These are phyloP conservation scores for Geothlypis trichas DNA, from an alignment of 2,113 vertebrate genomes.

Conservation along the genomic window DNA sequence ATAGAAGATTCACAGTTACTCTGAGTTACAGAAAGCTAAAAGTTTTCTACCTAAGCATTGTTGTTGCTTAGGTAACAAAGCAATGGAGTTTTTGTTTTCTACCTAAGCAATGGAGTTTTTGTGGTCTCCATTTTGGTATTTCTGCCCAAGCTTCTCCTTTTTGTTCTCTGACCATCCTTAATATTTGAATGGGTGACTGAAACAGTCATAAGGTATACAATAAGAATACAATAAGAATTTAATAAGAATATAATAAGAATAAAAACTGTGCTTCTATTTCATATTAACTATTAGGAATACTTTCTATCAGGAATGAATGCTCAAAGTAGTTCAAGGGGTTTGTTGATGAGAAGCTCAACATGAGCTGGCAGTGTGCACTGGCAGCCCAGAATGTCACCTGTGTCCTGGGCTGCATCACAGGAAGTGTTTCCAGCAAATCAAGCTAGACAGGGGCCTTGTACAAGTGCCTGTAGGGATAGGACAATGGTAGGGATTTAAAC, in stretches of 20 bases:
- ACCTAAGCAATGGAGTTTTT: neutral
- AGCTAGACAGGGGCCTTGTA: neutral
- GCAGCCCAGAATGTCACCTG: neutral
- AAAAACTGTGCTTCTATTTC: neutral
- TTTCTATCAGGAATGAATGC: neutral
- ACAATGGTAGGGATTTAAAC: neutral
- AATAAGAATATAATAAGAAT: neutral
- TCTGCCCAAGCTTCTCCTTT: neutral
- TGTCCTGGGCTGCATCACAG: neutral
- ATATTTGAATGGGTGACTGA: neutral
- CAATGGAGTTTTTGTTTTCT: too few species aligned
- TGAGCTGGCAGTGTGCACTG: neutral
- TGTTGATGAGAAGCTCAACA: neutral
- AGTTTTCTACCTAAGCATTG: neutral
- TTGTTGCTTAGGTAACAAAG: too few species aligned
- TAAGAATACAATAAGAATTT: neutral
- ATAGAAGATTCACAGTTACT: neutral
- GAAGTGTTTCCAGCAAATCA: neutral
- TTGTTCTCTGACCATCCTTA: neutral
- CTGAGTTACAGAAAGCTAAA: neutral
- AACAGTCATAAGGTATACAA: neutral
- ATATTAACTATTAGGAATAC: neutral
- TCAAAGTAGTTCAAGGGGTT: neutral
- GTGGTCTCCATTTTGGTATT: neutral
- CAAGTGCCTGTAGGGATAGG: neutral